Conservation (phyloP, 2,888 invertebrate genomes). For the Parapristionchus giblindavisi region DNA sequence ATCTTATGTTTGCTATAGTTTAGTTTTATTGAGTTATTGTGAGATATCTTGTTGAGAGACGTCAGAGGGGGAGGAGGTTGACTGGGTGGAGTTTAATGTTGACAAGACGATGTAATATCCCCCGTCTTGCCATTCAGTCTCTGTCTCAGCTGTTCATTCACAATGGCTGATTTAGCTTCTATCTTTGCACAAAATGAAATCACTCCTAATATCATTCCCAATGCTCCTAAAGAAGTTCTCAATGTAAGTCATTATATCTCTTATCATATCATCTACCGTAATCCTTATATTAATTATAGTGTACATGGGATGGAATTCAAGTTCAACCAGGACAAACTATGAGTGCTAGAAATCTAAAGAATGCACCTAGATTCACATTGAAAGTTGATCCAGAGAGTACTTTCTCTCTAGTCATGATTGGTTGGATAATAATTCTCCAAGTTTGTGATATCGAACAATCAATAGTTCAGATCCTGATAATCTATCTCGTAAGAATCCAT, state of each 20-base stretch:
- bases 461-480: constrained; percentile 69
- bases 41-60: too few relatives aligned
- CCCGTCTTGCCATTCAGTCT: constrained; percentile 1
- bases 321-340: constrained; percentile 66
- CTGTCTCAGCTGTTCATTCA: neutral
- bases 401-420: constrained; percentile 69
- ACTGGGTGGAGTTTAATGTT: constrained; percentile 10
- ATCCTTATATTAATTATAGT: neutral
- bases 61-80: neutral
- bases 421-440: too few relatives aligned
- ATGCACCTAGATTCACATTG: constrained; percentile 66
- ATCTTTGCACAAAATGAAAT: constrained; percentile 65
- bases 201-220: constrained; percentile 65
- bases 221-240: constrained; percentile 61
- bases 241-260: constrained; percentile 45
- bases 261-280: too few relatives aligned
- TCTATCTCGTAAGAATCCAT: constrained; percentile 68
- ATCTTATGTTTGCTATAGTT: too few relatives aligned
- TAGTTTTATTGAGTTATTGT: too few relatives aligned
- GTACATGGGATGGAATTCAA: constrained; percentile 65
- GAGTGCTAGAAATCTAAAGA: constrained; percentile 62
- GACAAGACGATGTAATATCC: neutral
- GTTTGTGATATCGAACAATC: too few relatives aligned
- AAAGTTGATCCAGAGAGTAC: constrained; percentile 67
- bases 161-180: constrained; percentile 60